Evolutionary conservation across 2,797 vertebrate genomes (phyloP).

Genomic region (Lepidocolaptes lacrymiger): DNA sequence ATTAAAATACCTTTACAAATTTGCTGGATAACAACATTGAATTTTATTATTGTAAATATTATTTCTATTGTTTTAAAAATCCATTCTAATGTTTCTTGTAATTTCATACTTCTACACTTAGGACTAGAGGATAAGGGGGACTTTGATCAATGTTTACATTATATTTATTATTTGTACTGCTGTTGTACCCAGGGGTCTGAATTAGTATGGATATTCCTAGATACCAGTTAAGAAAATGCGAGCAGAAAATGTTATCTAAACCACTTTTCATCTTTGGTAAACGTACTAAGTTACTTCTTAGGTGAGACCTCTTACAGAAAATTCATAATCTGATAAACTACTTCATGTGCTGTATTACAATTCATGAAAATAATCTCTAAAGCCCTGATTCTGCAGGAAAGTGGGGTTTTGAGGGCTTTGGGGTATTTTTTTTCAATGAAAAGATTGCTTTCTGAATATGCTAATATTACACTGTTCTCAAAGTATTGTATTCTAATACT

Average conservation of each 20-base stretch:
- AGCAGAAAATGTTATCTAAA: slow-evolving; percentile 6
- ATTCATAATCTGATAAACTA: background rate
- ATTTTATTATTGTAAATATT: background rate
- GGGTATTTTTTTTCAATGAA: background rate
- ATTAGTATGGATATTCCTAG: background rate
- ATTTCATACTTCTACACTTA: background rate
- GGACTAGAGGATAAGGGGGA: background rate
- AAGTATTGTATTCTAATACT: background rate
- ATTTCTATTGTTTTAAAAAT: background rate
- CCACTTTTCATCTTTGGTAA: background rate
- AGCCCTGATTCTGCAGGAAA: background rate
- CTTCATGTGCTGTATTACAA: background rate
- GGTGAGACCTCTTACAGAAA: background rate
- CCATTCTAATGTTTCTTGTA: background rate
- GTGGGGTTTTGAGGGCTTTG: background rate
- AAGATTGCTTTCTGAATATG: background rate
- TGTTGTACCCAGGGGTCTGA: background rate
- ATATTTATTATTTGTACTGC: background rate
- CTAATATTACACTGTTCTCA: background rate
- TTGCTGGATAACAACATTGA: background rate
- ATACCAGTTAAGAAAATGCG: background rate
- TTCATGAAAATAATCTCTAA: background rate
- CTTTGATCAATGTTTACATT: background rate
- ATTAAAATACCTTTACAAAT: background rate
- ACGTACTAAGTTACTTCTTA: background rate